Base-by-base conservation (phyloP, 2,797 vertebrate species). In the Sebastes vulpes region DNA sequence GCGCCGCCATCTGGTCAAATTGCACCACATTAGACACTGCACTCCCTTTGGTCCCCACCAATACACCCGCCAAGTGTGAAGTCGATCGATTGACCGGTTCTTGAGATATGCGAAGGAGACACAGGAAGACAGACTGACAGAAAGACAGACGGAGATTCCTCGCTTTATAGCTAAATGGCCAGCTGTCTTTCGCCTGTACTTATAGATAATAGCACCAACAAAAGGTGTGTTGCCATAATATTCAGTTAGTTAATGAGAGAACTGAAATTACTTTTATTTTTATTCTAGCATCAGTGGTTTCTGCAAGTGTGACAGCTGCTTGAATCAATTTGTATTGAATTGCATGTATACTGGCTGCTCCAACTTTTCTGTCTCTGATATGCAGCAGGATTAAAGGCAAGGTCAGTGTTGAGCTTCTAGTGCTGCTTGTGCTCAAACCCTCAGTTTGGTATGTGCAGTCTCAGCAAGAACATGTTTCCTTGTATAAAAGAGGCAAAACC, bases 401-500 rank as follows among this genome's bases (percentile, higher is more conserved):
- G 31, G 77, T 76, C 53, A 65, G 11, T 1, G 16, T 71, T 78
- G 9, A 64, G 65, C 71, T 50, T 60, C 32, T 3, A 25, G 35
- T 48, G 26, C 75, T 85, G 77, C 42, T 66, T 14, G 26, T 58
- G 46, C 72, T 70, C 57, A 79, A 86, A 74, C 72, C 63, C 75
- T 66, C 57, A 79, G 74, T 73, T 75, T 83, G 78, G 69, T 83
- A 85, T 87, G 74, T 92, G 89, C 88, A 75, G 83, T 77, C 86
- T 92, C 86, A 89, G 89, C 86, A 90, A 70, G 80, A 89, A 83
- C 88, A 74, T 77, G 81, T 90, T 92, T 91, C 81, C 83, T 76
- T 81, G 81, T 82, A 79, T 81, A 85, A 92, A 82, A 78, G 76
- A 91, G 79, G 77, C 88, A 89, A 91, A 90, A 81, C 59, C 65